Evolutionary conservation across 2,888 invertebrate species (phyloP).

Genomic region (Stenotaenia linearis): DNA sequence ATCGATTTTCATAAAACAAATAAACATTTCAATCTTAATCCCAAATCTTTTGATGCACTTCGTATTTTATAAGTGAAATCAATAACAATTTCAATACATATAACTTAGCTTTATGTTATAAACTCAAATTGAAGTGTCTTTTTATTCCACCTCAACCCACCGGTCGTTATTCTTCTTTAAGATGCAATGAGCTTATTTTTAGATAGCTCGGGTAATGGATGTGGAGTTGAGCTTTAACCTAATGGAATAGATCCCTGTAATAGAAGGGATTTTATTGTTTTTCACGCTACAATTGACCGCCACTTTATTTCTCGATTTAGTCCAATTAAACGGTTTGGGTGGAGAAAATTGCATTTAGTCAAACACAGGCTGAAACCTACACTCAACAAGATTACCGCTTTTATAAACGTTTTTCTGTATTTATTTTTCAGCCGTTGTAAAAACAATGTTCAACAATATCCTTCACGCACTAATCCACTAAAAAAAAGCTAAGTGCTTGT

Average conservation of each 20-base stretch:
- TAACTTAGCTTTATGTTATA: not conserved
- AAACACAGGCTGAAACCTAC: not conserved
- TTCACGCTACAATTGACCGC: conserved; percentile 9
- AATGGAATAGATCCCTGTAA: not conserved
- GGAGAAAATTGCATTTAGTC: not conserved
- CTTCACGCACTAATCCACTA: not conserved
- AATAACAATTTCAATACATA: too few species aligned
- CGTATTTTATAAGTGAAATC: too few species aligned
- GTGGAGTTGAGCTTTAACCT: not conserved
- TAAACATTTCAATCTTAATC: too few species aligned
- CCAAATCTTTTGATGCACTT: too few species aligned
- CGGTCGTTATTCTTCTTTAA: not conserved
- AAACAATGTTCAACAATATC: too few species aligned
- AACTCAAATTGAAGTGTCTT: not conserved
- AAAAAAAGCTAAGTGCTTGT: not conserved
- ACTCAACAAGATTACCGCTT: not conserved
- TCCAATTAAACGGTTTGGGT: not conserved
- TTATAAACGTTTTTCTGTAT: not conserved
- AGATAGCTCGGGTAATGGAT: not conserved
- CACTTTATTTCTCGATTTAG: conserved; percentile 9
- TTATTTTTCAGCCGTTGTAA: not conserved
- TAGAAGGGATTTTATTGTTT: not conserved
- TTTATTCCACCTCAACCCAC: not conserved
- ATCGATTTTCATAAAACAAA: too few species aligned
- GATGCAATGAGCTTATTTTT: not conserved